phyloP scores from a whole-genome alignment of 2,797 vertebrate species.

The Aselliscus stoliczkanus region DNA sequence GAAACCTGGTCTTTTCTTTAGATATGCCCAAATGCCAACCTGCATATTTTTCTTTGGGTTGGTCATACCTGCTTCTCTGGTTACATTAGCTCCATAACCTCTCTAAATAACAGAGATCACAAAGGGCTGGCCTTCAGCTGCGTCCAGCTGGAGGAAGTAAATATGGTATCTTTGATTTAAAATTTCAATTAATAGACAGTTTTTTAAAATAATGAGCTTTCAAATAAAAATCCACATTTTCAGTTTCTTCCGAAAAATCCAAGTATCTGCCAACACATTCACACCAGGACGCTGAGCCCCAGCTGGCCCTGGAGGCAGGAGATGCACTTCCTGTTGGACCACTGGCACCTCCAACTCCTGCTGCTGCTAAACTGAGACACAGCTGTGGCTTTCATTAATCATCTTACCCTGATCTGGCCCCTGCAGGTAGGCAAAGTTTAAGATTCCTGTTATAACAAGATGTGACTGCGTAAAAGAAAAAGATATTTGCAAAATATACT shows the following conservation, averaged over 20 bases:
- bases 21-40: background rate
- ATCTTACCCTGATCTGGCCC: background rate
- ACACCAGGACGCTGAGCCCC: background rate
- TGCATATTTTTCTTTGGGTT: background rate
- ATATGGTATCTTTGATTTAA: background rate
- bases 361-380: background rate
- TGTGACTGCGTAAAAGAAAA: background rate
- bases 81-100: background rate
- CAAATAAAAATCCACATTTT: background rate
- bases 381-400: background rate
- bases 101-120: background rate
- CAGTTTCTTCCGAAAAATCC: background rate
- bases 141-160: background rate
- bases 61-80: background rate
- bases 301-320: background rate
- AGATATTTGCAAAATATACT: background rate
- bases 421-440: background rate
- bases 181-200: background rate
- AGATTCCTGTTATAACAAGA: background rate
- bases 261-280: background rate
- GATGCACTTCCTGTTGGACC: background rate
- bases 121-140: background rate
- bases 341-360: background rate
- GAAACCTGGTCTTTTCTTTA: background rate
- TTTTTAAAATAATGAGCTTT: constrained; percentile 1